Percentiles rank a stretch among this genome's conserved stretches.
Evolutionary conservation across 2,113 vertebrate genomes (phyloP).

Genomic region (Zapus hudsonius): DNA sequence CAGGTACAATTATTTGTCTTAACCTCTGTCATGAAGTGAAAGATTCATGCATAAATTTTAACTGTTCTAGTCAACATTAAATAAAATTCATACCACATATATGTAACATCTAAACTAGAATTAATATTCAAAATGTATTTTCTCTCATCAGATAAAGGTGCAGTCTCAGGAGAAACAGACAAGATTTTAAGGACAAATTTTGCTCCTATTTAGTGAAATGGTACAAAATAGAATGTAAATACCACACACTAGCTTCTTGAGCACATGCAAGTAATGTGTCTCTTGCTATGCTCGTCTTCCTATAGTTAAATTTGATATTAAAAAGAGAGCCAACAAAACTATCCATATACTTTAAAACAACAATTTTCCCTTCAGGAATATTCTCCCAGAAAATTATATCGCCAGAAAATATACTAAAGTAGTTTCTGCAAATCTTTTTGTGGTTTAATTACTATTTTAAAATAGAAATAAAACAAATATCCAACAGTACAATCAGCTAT

Average conservation of each 20-base stretch:
- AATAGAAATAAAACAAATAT: conserved; percentile 39
- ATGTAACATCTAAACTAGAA: not conserved
- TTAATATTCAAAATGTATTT: not conserved
- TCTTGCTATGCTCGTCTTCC: not conserved
- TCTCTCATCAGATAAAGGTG: not conserved
- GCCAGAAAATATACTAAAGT: conserved; percentile 2
- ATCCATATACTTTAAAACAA: not conserved
- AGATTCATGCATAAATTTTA: not conserved
- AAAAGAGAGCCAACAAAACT: not conserved
- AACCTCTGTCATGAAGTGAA: not conserved
- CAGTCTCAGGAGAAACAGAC: not conserved
- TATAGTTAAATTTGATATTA: conserved; percentile 25
- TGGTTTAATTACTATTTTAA: not conserved
- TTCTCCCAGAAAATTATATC: not conserved
- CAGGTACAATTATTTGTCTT: not conserved
- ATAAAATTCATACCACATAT: not conserved
- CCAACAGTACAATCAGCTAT: not conserved
- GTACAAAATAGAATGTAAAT: conserved; percentile 24
- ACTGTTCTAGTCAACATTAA: not conserved
- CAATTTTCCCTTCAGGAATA: conserved; percentile 36
- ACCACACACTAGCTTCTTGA: not conserved
- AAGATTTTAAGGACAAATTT: not conserved
- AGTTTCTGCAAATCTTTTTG: not conserved
- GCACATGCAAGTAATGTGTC: not conserved
- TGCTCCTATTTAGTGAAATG: not conserved